Conservation (phyloP, 2,888 invertebrate genomes). For the Stenolophus ochropezus region DNA sequence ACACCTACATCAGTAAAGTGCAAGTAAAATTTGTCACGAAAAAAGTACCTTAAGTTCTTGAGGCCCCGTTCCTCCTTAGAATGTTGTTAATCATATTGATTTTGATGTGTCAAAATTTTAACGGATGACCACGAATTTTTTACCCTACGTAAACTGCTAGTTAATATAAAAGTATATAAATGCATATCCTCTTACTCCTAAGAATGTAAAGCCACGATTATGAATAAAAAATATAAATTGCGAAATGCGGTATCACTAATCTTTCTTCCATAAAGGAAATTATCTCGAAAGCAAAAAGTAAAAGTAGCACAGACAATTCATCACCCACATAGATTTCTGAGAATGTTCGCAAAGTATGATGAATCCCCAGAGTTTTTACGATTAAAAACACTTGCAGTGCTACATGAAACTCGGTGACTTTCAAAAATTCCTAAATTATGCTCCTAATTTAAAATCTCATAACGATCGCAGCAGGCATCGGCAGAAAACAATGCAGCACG, state of each 20-base stretch:
- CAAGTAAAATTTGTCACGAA: too few relatives aligned
- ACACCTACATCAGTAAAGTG: too few relatives aligned
- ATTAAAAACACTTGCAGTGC: slow-evolving; percentile 18
- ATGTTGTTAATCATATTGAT: too few relatives aligned
- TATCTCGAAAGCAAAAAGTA: not conserved
- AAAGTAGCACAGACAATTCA: not conserved
- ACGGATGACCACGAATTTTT: too few relatives aligned
- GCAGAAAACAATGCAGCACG: slow-evolving; percentile 39
- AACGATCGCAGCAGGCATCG: slow-evolving; percentile 47
- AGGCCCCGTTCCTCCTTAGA: too few relatives aligned
- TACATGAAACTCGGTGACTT: not conserved
- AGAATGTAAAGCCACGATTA: too few relatives aligned
- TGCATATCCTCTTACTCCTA: too few relatives aligned
- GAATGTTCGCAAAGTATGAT: not conserved
- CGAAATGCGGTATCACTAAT: not conserved
- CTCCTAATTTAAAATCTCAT: slow-evolving; percentile 47
- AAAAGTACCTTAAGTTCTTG: too few relatives aligned
- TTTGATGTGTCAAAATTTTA: too few relatives aligned
- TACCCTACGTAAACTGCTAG: too few relatives aligned
- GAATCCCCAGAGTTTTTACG: not conserved
- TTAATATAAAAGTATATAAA: too few relatives aligned
- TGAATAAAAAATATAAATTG: too few relatives aligned
- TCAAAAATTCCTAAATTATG: slow-evolving; percentile 37
- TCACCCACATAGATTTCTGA: slow-evolving; percentile 1
- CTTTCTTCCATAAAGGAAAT: not conserved